Percentiles rank a stretch among this genome's conserved stretches.
Conservation (phyloP, 1,140 invertebrate species). For the Trinorchestia longiramus region DNA sequence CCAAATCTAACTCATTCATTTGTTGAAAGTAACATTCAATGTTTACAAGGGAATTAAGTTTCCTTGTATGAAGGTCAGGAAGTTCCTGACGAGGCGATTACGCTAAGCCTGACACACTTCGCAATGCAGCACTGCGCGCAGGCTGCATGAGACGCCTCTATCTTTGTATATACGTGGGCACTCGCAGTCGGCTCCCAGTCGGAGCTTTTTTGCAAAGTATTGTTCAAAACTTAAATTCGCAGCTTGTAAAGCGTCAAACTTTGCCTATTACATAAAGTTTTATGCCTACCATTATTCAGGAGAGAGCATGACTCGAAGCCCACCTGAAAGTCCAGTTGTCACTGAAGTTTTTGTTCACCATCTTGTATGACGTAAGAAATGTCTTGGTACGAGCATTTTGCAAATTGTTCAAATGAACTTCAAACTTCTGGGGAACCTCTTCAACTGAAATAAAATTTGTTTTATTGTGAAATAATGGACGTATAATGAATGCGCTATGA, state of each 20-base stretch:
- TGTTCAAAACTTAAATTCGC: neutral
- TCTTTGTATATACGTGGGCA: neutral
- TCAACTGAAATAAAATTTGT: neutral
- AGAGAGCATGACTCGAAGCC: neutral
- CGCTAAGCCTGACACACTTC: neutral
- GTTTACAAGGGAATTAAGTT: neutral
- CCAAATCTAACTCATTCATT: neutral
- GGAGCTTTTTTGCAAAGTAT: neutral
- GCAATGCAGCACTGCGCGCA: neutral
- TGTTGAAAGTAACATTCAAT: no score
- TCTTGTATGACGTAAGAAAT: neutral
- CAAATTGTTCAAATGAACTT: neutral
- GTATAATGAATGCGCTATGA: neutral
- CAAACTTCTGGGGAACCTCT: neutral
- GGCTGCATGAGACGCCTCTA: neutral
- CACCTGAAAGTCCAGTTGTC: neutral
- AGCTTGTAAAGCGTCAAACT: neutral
- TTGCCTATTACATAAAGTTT: constrained; percentile 35
- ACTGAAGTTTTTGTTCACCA: neutral
- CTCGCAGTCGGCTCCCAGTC: neutral
- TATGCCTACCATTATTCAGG: constrained; percentile 18
- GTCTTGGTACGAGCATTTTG: neutral
- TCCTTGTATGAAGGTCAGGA: neutral
- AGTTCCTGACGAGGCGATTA: neutral
- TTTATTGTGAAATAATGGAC: neutral